phyloP scores from a whole-genome alignment of 2,113 vertebrate genomes.

The Myotis lucifugus region DNA sequence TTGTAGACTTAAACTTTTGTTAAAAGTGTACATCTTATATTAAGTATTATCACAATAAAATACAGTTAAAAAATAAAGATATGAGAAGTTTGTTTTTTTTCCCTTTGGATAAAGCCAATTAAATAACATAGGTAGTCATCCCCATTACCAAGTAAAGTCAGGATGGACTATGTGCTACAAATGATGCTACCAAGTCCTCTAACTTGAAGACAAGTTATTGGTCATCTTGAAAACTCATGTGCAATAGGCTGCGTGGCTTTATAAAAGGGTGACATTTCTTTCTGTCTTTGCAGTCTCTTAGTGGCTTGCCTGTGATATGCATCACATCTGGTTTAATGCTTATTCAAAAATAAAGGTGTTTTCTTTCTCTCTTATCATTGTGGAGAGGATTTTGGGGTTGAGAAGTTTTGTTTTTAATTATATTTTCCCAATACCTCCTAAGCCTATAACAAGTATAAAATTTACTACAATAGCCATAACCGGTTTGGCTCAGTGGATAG shows the following conservation, averaged over 20 bases:
- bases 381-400: not conserved
- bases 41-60: not conserved
- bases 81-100: not conserved
- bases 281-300: not conserved
- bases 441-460: not conserved
- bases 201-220: not conserved
- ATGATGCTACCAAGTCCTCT: not conserved
- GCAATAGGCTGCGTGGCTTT: not conserved
- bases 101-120: not conserved
- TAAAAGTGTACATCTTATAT: not conserved
- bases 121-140: not conserved
- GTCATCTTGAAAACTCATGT: not conserved
- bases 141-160: not conserved
- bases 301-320: not conserved
- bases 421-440: not conserved
- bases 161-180: not conserved
- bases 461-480: conserved; percentile 15
- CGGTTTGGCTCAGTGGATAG: no score
- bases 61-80: conserved; percentile 6
- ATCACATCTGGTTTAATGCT: not conserved
- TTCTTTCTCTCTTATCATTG: not conserved
- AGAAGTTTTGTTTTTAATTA: conserved; percentile 34
- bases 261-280: not conserved
- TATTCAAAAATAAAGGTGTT: not conserved
- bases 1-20: not conserved